Base-by-base conservation (phyloP, 2,113 vertebrate species). In the Girardinichthys multiradiatus region DNA sequence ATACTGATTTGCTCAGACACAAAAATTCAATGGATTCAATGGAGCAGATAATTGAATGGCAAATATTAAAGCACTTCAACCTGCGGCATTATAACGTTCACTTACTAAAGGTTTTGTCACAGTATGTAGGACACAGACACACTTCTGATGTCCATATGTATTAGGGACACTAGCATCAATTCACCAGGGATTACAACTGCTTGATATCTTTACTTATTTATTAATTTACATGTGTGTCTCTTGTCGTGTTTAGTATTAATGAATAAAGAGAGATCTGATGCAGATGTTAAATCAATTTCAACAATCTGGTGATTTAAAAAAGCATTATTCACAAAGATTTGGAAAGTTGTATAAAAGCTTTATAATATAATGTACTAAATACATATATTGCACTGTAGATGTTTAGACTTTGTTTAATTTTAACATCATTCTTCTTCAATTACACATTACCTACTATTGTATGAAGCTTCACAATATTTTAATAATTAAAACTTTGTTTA, bases 71-170 rank as follows among this genome's bases (percentile, higher is more conserved):
- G 83, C 64, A 84, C 45, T 61, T 57, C 31, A 65, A 79, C 77
- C 75, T 29, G 62, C 62, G 21, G 72, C 59, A 21, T 35, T 17
- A 26, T 39, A 60, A n/a, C 65, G 65, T 76, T 45, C 58, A 57
- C 57, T 74, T 64, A 54, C 64, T 64, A 74, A 51, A 62, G 65
- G 57, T 70, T 78, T 90, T 73, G 81, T 86, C 72, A 90, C 42
- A 8, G 60, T 76, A 80, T 85, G 74, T 69, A 70, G 37, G 15
- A 68, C 54, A 70, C 1, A 67, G 66, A 59, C 57, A 68, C 71
- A 64, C 76, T 77, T 51, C 57, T 64, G 59, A 39, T 57, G 79
- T 83, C 71, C 68, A 29, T 26, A 79, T 88, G 13, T 83, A 86
- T 80, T 77, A 88, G 80, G 68, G 70, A 8, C 12, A 21, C 58